Evolutionary conservation across 2,797 vertebrate species (phyloP).

Genomic region (Sphaeramia orbicularis): DNA sequence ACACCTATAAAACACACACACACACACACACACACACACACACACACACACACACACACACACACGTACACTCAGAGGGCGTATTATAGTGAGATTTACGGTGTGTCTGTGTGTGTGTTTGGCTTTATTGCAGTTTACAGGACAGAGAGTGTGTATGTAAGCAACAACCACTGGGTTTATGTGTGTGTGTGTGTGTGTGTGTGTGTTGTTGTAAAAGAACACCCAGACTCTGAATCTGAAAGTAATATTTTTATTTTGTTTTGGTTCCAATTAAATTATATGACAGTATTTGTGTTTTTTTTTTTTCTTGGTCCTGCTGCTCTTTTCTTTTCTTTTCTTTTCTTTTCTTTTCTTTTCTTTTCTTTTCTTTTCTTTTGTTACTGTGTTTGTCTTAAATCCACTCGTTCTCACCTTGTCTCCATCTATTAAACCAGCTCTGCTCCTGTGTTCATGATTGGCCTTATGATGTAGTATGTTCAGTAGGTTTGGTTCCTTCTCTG

Average conservation of each 20-base stretch:
- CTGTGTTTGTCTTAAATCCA: too few species aligned
- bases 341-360: too few species aligned
- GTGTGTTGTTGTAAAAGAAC: conserved; percentile 33
- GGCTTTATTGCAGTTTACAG: conserved; percentile 83
- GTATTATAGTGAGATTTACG: conserved; percentile 80
- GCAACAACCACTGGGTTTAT: conserved; percentile 65
- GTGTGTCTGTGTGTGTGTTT: conserved; percentile 76
- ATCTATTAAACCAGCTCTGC: too few species aligned
- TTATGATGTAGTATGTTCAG: too few species aligned
- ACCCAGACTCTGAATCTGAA: conserved; percentile 31
- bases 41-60: conserved; percentile 39
- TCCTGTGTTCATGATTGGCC: too few species aligned
- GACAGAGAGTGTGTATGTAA: conserved; percentile 78
- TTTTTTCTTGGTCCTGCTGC: not conserved
- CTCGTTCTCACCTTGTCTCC: too few species aligned
- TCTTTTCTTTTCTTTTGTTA: too few species aligned
- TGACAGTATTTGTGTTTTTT: not conserved
- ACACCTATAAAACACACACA: conserved; percentile 79
- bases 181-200: conserved; percentile 36
- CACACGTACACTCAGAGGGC: conserved; percentile 74
- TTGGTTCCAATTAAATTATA: conserved; percentile 15
- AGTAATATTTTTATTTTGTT: conserved; percentile 37
- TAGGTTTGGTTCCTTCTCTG: too few species aligned
- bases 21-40: conserved; percentile 28
- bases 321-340: not conserved